Evolutionary conservation across 2,113 vertebrate genomes (phyloP), one percentile per base, ranked within the genome.

Genomic region (Hoplias malabaricus): DNA sequence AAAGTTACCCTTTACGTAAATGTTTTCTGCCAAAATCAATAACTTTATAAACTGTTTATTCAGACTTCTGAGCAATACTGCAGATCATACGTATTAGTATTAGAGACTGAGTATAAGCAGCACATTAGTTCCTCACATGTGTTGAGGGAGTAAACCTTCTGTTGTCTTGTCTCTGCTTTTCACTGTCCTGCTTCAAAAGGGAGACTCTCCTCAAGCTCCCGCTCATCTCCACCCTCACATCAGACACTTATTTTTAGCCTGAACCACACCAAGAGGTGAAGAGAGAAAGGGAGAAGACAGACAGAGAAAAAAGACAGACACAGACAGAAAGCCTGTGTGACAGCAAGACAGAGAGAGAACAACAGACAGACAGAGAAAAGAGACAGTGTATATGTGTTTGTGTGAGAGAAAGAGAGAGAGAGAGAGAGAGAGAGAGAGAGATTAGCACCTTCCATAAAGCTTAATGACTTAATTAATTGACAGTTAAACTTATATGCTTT

Each of bases 211-310:
- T 42, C 14, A 61, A 42, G 53, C 50, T 56, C 38, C 67, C 54
- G 48, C 67, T 83, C 62, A 72, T 31, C 76, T 81, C 68, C 73
- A 57, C 75, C 56, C 79, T 79, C 67, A 79, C 76, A 54, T 34
- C 69, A 73, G 62, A 80, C 72, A 43, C 3, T 81, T 84, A 84
- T 84, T 84, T 84, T 84, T 84, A 84, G 79, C 68, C 72, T 46
- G 33, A 34, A 38, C 46, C 68, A 53, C 14, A 21, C 19, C 65
- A 48, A 50, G 68, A 79, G 61, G 77, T 82, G 66, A 75, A 75
- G 71, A 69, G 29, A 69, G 67, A 9, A 25, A 56, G 50, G 19
- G 16, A 50, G 56, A 63, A 34, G 21, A 29, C 14, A 29, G 48
- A 38, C 25, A 76, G 25, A 43, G 27, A 66, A 59, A 50, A 43